These are phyloP conservation scores for Cheilosia soror DNA, from an alignment of 2,888 invertebrate species.

Conservation along the genomic window DNA sequence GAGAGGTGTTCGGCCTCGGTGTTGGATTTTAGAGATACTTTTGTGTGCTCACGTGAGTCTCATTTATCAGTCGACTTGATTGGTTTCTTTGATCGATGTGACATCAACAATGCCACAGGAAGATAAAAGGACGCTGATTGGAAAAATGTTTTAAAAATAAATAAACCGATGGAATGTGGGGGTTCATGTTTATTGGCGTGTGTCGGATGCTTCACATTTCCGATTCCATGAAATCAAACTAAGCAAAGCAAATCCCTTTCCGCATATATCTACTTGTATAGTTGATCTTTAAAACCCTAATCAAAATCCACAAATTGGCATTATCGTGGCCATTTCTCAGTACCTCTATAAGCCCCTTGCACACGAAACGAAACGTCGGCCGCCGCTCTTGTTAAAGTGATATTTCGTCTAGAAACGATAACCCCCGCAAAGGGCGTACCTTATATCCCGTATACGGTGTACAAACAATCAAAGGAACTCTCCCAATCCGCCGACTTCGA, in stretches of 20 bases:
- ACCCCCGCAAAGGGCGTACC: neutral
- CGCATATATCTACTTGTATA: neutral
- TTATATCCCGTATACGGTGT: neutral
- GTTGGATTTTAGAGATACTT: neutral
- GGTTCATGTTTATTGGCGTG: neutral
- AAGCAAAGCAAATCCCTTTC: neutral
- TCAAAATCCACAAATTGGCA: conserved; percentile 63
- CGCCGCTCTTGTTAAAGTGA: conserved; percentile 51
- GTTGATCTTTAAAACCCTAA: conserved; percentile 37
- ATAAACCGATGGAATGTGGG: conserved; percentile 1
- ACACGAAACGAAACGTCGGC: conserved; percentile 12
- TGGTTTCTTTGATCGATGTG: conserved; percentile 42
- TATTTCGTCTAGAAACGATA: conserved; percentile 23
- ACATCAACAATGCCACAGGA: conserved; percentile 23
- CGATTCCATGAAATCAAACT: neutral
- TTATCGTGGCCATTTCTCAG: conserved; percentile 37
- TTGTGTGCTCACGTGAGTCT: conserved; percentile 52
- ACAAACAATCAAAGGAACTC: conserved; percentile 65
- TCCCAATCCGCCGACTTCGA: conserved; percentile 69
- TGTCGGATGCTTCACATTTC: neutral
- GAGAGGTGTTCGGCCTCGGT: conserved; percentile 15
- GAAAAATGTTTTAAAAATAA: conserved; percentile 21
- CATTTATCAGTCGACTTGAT: conserved; percentile 63
- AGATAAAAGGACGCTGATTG: conserved; percentile 6
- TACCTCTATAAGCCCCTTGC: conserved; percentile 5